Evolutionary conservation across 2,113 vertebrate genomes (phyloP).

Genomic region (Indicator indicator): DNA sequence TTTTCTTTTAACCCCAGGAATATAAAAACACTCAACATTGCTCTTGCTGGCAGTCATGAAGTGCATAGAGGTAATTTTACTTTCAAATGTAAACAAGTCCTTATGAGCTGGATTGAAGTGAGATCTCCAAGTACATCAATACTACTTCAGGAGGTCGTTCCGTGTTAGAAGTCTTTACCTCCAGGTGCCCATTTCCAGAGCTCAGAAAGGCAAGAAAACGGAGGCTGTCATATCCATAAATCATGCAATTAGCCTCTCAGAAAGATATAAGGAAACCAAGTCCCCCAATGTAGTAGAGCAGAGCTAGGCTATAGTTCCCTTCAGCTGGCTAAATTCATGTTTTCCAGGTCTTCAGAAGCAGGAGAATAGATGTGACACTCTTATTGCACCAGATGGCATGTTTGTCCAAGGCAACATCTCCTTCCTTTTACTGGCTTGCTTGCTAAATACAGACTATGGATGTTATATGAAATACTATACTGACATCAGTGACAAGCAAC

Average conservation of each 20-base stretch:
- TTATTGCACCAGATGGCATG: background rate
- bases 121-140: background rate
- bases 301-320: background rate
- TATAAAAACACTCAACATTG: background rate
- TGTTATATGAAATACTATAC: background rate
- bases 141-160: background rate
- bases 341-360: background rate
- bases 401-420: background rate
- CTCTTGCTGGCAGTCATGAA: background rate
- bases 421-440: background rate
- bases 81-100: background rate
- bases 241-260: background rate
- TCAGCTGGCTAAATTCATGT: background rate
- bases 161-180: background rate
- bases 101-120: background rate
- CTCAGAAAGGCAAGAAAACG: background rate
- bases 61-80: background rate
- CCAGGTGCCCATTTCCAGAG: background rate
- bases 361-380: background rate
- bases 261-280: background rate
- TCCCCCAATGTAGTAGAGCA: background rate
- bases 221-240: background rate
- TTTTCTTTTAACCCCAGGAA: background rate
- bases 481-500: background rate
- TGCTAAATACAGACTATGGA: background rate